Evolutionary conservation across 2,113 vertebrate species (phyloP).

Genomic region (Lontra canadensis): DNA sequence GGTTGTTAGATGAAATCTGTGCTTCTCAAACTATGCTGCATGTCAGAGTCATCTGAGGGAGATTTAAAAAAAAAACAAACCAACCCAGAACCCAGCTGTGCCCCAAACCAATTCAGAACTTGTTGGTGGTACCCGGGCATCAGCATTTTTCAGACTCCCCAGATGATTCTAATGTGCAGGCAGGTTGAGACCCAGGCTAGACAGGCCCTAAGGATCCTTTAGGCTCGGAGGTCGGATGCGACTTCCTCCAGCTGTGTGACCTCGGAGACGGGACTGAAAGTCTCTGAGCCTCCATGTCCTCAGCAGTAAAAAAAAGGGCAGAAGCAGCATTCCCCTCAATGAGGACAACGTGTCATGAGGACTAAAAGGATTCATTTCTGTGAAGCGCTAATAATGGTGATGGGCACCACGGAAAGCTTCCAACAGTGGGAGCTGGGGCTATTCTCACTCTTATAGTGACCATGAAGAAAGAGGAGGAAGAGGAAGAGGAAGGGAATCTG

Average conservation of each 20-base stretch:
- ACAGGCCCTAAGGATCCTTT: accelerated
- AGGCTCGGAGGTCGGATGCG: not conserved
- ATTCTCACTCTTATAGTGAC: not conserved
- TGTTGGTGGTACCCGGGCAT: accelerated
- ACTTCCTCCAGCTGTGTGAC: not conserved
- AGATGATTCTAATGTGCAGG: accelerated
- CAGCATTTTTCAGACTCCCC: not conserved
- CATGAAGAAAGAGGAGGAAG: not conserved
- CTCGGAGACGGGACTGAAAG: not conserved
- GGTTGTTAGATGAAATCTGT: not conserved
- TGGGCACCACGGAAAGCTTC: accelerated
- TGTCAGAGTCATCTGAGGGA: not conserved
- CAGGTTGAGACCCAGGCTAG: not conserved
- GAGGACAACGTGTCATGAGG: accelerated
- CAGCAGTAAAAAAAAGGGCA: not conserved
- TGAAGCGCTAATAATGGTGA: accelerated
- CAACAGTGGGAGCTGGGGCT: accelerated
- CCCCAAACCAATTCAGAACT: not conserved
- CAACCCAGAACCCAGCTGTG: not conserved
- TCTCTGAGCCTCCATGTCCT: not conserved
- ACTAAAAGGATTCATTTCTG: not conserved
- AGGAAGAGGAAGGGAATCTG: not conserved
- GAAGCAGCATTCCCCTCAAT: not conserved
- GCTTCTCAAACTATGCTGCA: not conserved
- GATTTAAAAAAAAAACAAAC: accelerated